Percentiles rank a stretch among this genome's conserved stretches.
Conservation (phyloP, 2,797 vertebrate species). For the Leuciscus waleckii region DNA sequence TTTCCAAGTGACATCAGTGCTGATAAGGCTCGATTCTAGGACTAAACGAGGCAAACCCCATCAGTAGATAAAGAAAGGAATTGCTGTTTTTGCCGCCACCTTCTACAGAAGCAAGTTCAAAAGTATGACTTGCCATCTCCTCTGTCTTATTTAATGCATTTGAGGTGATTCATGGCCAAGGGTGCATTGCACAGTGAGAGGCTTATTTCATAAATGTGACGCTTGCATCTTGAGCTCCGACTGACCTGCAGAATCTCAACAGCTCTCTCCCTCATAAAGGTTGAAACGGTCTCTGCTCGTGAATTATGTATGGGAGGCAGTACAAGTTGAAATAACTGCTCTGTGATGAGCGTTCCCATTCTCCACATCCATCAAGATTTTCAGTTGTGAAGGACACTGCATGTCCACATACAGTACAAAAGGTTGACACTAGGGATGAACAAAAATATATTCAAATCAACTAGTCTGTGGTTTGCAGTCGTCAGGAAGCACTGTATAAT, state of each 20-base stretch:
- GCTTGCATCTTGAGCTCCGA: slow-evolving; percentile 53
- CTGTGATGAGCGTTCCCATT: slow-evolving; percentile 63
- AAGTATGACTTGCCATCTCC: neutral
- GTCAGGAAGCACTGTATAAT: neutral
- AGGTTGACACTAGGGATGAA: neutral
- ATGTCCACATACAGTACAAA: slow-evolving; percentile 17
- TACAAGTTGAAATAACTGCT: slow-evolving; percentile 57
- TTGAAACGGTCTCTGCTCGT: slow-evolving; percentile 63
- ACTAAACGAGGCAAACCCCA: neutral
- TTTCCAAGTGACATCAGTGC: neutral
- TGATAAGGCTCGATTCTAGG: slow-evolving; percentile 7
- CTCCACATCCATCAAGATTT: slow-evolving; percentile 64
- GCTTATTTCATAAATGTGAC: slow-evolving; percentile 54
- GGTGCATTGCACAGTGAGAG: slow-evolving; percentile 26
- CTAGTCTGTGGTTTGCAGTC: neutral
- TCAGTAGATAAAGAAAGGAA: slow-evolving; percentile 11
- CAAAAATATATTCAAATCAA: slow-evolving; percentile 5
- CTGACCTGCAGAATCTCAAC: slow-evolving; percentile 64
- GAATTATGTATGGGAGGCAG: slow-evolving; percentile 71
- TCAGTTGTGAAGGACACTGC: slow-evolving; percentile 60
- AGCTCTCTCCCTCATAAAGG: slow-evolving; percentile 58
- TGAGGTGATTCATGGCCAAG: slow-evolving; percentile 40
- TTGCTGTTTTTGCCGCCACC: neutral
- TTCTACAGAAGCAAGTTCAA: neutral
- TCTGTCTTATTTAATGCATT: slow-evolving; percentile 48